A percentile compares a stretch with the other conserved stretches of the same genome.
Conservation (phyloP, 2,888 invertebrate species). For the Hydrotaea cyrtoneurina region DNA sequence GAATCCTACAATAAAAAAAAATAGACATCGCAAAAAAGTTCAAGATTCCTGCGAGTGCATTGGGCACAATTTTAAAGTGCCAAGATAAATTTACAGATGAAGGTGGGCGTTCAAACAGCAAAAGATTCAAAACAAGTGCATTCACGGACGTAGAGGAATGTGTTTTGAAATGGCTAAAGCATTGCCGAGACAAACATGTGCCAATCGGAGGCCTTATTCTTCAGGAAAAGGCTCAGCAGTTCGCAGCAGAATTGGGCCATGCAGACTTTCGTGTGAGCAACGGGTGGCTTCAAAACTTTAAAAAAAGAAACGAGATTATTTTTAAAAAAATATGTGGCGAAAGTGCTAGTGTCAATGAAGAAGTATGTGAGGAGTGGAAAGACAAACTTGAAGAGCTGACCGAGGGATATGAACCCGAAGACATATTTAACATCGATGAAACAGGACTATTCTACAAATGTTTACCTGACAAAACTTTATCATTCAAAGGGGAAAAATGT, state of each 20-base stretch:
- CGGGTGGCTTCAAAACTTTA: no score
- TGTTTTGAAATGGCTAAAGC: no score
- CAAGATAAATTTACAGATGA: no score
- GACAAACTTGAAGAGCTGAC: conserved; percentile 33
- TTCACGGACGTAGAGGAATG: no score
- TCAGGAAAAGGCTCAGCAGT: conserved; percentile 25
- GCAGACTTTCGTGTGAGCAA: neutral
- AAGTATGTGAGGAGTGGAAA: conserved; percentile 34
- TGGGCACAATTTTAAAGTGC: no score
- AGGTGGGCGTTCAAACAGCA: no score
- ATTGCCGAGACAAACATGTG: no score
- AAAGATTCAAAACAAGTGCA: no score
- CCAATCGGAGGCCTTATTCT: conserved; percentile 25
- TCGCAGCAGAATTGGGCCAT: conserved; percentile 27
- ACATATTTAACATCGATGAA: conserved; percentile 65
- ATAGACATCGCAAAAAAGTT: no score
- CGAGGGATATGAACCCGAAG: conserved; percentile 28
- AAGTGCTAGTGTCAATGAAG: conserved; percentile 3
- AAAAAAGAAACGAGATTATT: conserved; percentile 23
- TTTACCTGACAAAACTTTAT: conserved; percentile 71
- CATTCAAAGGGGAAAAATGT: conserved; percentile 74
- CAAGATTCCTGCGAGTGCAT: no score
- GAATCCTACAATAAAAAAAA: conserved; percentile 24
- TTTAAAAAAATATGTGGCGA: conserved; percentile 42
- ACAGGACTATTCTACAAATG: conserved; percentile 73